Base-by-base conservation (phyloP, 1,140 invertebrate species). In the Trichogramma pretiosum region DNA sequence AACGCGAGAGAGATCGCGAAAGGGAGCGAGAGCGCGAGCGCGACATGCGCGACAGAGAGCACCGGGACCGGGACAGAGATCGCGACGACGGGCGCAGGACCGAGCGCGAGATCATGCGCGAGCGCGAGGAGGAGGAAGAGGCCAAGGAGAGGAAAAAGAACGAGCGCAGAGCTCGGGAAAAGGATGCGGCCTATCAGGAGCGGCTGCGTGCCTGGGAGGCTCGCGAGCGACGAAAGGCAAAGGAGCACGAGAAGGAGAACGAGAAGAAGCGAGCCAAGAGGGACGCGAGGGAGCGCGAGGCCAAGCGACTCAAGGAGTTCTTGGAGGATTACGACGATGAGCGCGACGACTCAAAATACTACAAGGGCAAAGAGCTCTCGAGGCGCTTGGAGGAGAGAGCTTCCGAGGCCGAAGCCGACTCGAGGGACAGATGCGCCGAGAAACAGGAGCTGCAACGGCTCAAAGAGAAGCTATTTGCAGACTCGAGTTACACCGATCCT, bases 261-360 rank as follows among this genome's bases (percentile, higher is more conserved):
- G 84, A 93, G 56, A 85, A 89, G 58, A 88, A 93, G 62, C 74
- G 85, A 22, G 73, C 83, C 47, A 84, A 86, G 58, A 85, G 89
- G 61, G 84, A 89, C 55, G 90, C 94, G 62, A 69, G 88, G 48
- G 81, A 87, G 62, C 81, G 81, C 50, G 93, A 98, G 73, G 93
- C 92, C 0, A 90, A 92, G 70, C 78, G 89, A 32, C 75, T 99
- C 11, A 94, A 95, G 68, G 92, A 98, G 74, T 98, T 98, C 66
- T 77, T 98, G 9, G 94, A 99, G 72, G 95, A 98, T 69, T 99
- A 99, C 65, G 93, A 98, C 68, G 95, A 99, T 68, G 92, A 98
- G 70, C 76, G 91, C 38, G 93, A 98, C 70, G 96, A 98, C 67
- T 77, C 85, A 21, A 97, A 97, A 67, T 98, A 91, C 75, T 98